phyloP scores from a whole-genome alignment of 2,888 invertebrate genomes.

The Mythimna lalbum region DNA sequence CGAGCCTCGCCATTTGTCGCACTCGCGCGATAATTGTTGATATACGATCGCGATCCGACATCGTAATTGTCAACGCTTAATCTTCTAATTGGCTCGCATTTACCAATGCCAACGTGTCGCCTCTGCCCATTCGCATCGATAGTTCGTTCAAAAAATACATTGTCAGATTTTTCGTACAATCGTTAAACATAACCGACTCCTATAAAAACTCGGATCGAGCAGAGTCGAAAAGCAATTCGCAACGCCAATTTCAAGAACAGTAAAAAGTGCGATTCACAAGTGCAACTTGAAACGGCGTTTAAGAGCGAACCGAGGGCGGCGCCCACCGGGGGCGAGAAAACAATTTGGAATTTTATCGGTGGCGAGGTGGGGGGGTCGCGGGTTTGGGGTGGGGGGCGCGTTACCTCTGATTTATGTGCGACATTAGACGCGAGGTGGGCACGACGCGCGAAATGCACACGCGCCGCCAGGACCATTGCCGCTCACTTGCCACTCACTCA shows the following conservation, averaged over 20 bases:
- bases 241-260: conserved; percentile 89
- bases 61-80: conserved; percentile 91
- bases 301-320: conserved; percentile 90
- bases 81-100: conserved; percentile 91
- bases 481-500: conserved; percentile 72
- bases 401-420: conserved; percentile 88
- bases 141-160: conserved; percentile 79
- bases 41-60: conserved; percentile 89
- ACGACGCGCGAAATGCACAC: conserved; percentile 84
- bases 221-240: conserved; percentile 86
- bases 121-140: conserved; percentile 76
- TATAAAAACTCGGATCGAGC: conserved; percentile 77
- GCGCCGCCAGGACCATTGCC: conserved; percentile 76
- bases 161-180: conserved; percentile 67
- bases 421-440: conserved; percentile 84
- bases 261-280: conserved; percentile 91
- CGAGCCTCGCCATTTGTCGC: conserved; percentile 87
- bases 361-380: conserved; percentile 77
- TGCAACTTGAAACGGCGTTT: conserved; percentile 90
- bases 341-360: conserved; percentile 90
- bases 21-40: conserved; percentile 90
- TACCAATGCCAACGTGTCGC: conserved; percentile 88
- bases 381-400: conserved; percentile 71
- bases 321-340: conserved; percentile 90
- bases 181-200: conserved; percentile 70